Conservation (phyloP, 2,888 invertebrate genomes). For the Hemicrepidius hirtus region DNA sequence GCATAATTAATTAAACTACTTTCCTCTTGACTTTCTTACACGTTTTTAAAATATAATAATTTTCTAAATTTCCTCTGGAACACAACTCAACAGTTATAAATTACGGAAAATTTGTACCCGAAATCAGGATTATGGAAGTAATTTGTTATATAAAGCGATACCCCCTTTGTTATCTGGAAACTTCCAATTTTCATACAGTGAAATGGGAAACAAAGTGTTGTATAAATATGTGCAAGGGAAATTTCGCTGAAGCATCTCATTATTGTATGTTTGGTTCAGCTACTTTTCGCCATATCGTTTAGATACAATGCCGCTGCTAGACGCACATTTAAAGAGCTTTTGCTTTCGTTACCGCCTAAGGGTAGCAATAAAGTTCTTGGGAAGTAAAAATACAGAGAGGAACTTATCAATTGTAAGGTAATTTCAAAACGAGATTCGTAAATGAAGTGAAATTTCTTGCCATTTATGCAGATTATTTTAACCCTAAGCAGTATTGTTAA, state of each 20-base stretch:
- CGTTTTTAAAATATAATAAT: too few relatives aligned
- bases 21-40: too few relatives aligned
- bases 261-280: conserved; percentile 9
- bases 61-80: too few relatives aligned
- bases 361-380: neutral
- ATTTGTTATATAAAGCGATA: neutral
- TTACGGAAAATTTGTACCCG: too few relatives aligned
- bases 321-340: conserved; percentile 1
- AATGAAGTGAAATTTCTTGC: neutral
- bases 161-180: neutral
- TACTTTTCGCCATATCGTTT: neutral
- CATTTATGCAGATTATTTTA: neutral
- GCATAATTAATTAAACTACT: too few relatives aligned
- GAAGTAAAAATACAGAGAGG: neutral
- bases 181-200: neutral
- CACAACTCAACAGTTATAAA: too few relatives aligned
- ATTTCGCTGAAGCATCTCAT: conserved; percentile 13
- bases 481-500: too few relatives aligned
- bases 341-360: conserved; percentile 12
- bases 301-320: conserved; percentile 8
- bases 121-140: conserved; percentile 2
- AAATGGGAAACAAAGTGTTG: conserved; percentile 6
- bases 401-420: conserved; percentile 2
- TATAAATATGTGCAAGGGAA: conserved; percentile 16
- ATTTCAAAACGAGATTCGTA: neutral